phyloP scores from a whole-genome alignment of 2,113 vertebrate species.

The Xiphophorus maculatus region DNA sequence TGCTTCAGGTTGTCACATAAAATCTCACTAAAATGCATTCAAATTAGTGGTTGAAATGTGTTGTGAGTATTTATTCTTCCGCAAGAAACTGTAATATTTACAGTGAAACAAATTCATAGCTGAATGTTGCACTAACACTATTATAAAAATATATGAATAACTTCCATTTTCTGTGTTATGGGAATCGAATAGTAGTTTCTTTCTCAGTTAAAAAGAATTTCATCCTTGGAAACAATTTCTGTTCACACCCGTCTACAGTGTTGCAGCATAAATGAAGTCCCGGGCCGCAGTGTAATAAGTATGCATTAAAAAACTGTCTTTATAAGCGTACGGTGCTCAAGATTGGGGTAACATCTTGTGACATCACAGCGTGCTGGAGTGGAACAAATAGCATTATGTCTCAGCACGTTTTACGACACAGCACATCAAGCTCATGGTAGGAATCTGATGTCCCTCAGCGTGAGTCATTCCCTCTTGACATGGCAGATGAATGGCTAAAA shows the following conservation, averaged over 20 bases:
- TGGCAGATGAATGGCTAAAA: slow-evolving; percentile 47
- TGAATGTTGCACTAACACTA: neutral
- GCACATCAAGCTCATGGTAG: slow-evolving; percentile 73
- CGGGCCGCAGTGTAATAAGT: slow-evolving; percentile 63
- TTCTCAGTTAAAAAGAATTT: slow-evolving; percentile 50
- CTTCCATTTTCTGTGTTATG: slow-evolving; percentile 21
- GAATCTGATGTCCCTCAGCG: slow-evolving; percentile 53
- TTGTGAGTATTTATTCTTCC: no score
- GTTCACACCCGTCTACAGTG: slow-evolving; percentile 40
- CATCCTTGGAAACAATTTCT: slow-evolving; percentile 52
- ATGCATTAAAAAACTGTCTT: slow-evolving; percentile 69
- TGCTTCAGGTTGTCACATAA: neutral
- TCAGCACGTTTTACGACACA: slow-evolving; percentile 67
- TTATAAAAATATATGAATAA: neutral
- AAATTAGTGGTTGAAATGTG: neutral
- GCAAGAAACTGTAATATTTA: no score
- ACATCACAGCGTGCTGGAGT: slow-evolving; percentile 62
- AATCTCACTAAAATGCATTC: neutral
- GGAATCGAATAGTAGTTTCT: slow-evolving; percentile 50
- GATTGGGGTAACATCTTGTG: slow-evolving; percentile 67
- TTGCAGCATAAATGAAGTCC: slow-evolving; percentile 65
- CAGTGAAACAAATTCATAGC: neutral
- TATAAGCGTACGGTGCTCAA: slow-evolving; percentile 49
- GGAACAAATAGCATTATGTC: slow-evolving; percentile 75
- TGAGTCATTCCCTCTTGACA: slow-evolving; percentile 43